phyloP scores from a whole-genome alignment of 53 echinoderm and acorn worm species.

The Holothuria leucospilota region DNA sequence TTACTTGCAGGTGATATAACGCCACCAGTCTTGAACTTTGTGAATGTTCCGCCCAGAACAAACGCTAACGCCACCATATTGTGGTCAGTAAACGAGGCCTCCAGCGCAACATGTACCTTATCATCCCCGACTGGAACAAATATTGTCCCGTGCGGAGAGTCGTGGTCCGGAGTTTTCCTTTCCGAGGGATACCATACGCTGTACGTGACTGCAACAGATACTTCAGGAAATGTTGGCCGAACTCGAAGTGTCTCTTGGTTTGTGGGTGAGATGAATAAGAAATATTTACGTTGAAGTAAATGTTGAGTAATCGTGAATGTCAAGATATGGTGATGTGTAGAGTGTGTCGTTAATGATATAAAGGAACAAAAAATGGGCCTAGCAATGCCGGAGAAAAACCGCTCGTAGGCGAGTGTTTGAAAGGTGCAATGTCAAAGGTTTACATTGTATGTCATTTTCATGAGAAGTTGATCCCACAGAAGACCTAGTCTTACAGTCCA shows the following conservation, averaged over 20 bases:
- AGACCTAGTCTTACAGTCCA: too few species aligned
- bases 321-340: too few species aligned
- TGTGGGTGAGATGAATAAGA: slow-evolving; percentile 28
- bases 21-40: slow-evolving; percentile 23
- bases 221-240: slow-evolving; percentile 24
- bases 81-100: slow-evolving; percentile 19
- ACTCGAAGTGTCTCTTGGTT: slow-evolving; percentile 30
- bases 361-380: too few species aligned
- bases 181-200: slow-evolving; percentile 29
- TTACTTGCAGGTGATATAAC: slow-evolving; percentile 36
- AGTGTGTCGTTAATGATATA: too few species aligned
- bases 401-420: too few species aligned
- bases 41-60: slow-evolving; percentile 11
- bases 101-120: slow-evolving; percentile 22
- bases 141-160: not conserved
- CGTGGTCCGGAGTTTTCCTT: slow-evolving; percentile 4
- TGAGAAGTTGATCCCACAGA: too few species aligned
- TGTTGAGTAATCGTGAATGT: too few species aligned
- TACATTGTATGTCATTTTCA: too few species aligned
- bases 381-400: too few species aligned
- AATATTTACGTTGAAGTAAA: not conserved
- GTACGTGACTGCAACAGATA: slow-evolving; percentile 33
- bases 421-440: too few species aligned
- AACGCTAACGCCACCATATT: slow-evolving; percentile 7
- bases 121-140: slow-evolving; percentile 31